Base-by-base conservation (phyloP, 2,113 vertebrate species). In the Lycaon pictus region DNA sequence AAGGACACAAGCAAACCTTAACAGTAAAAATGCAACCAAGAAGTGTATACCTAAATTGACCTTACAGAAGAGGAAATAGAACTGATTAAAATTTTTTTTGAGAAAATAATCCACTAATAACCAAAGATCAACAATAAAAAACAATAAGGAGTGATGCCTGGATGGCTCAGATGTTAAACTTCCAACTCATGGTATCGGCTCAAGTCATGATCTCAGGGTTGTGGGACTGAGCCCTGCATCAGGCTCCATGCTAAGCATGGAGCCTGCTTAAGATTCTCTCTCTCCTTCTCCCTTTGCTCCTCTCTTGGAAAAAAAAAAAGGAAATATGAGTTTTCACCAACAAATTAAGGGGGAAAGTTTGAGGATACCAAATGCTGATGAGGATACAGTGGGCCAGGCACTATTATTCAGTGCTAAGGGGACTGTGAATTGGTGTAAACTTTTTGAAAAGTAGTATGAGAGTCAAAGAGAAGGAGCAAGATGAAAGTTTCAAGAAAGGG, bases 1-100 rank as follows among this genome's bases (percentile, higher is more conserved):
- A 83, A 77, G 85, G 88, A 67, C 13, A 91, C 25, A 63, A 6
- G 9, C 65, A 91, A 96, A 74, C 37, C 65, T 82, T 62, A 96
- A n/a, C 15, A 56, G n/a, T 91, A 88, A 96, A 91, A 96, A 51
- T 17, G 11, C 79, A 79, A 23, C 37, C 35, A 65, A 17, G 60
- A 87, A 60, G 55, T 15, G 22, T 43, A 1, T 79, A 74, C 63
- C 43, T 81, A 32, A 74, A 71, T 22, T 19, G 16, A 85, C 56
- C 29, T 79, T 80, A 92, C 35, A 85, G 58, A 77, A 82, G 35
- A 96, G 0, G 15, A 88, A 95, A 80, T 60, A 43, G 35, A 93
- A 69, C 51, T 84, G 76, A 63, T 82, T 82, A 43, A 77, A 93
- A 71, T 8, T 5, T 10, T 22, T 88, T 94, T 87, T 82, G 15